Base-by-base conservation (phyloP, 2,888 invertebrate genomes). In the Phyllotreta striolata region DNA sequence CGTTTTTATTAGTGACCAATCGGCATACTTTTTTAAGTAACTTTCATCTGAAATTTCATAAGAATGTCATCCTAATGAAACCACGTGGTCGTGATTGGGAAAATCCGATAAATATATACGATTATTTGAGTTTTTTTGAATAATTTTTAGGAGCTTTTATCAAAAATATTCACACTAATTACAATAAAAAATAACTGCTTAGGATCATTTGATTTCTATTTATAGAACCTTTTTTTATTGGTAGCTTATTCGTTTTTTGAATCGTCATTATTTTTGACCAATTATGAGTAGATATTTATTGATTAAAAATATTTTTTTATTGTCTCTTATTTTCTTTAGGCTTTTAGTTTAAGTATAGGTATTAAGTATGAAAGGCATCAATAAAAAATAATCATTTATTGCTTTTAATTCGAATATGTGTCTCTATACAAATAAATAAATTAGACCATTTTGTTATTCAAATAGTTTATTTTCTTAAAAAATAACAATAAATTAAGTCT, bases 401-500 rank as follows among this genome's bases (percentile, higher is more conserved):
- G n/a, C 34, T 24, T 40, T 40, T 14, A 54, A 13, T 54, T 54
- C 1, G n/a, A 7, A 37, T 35, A 8, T 14, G 8, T 54, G n/a
- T 54, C 5, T 54, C n/a, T 3, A 34, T 14, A 7, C 5, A 39
- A 44, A 10, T 10, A 54, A 63, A 59, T 57, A 38, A 63, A 61
- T 12, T 14, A 38, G 6, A 1, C 43, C 46, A n/a, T 38, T 58
- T 52, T 24, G 4, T 47, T n/a, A 38, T 62, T 57, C 63, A 55
- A 64, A 63, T 58, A 57, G 46, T 73, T 75, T 76, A 76, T 77
- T 76, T 73, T 74, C 68, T 72, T 73, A 71, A 76, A 76, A 64
- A 73, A 74, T 75, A 78, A 78, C 77, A 78, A 75, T 74, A 70
- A 74, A 72, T 75, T 77, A 77, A 66, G 64, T 60, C 72, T 78